Base-by-base conservation (phyloP, 2,888 invertebrate species). In the Acronicta psi region DNA sequence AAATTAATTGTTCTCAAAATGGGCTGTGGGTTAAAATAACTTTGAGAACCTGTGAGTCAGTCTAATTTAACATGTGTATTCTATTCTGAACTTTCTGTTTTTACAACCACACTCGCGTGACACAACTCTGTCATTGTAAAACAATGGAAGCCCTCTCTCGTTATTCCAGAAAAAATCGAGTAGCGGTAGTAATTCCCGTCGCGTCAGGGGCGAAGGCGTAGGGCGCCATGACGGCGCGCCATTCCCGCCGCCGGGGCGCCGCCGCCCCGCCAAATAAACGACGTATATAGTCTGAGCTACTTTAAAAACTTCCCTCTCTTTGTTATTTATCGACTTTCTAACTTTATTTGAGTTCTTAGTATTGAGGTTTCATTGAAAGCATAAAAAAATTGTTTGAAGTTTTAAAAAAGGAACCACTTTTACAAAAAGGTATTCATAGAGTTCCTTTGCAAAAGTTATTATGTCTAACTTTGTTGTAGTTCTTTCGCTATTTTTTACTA, bases 211-310 rank as follows among this genome's bases (percentile, higher is more conserved):
- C 84, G 68, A 67, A 77, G 87, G 87, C 88, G 88, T 82, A 42
- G 69, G 77, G 75, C 77, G 77, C 73, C 90, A 82, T 75, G 81
- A 73, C 86, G 90, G 59, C 90, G 89, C 88, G 88, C 60, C 89
- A 79, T 51, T 66, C 67, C 77, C 81, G 80, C 73, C 83, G 82
- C 64, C 75, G 50, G 61, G 76, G 75, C 73, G 70, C 73, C 71
- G 70, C 69, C 71, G 69, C 62, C 69, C 64, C 75, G 61, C 60
- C 75, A 77, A 73, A 75, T 71, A 77, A 71, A 75, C 75, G 58
- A 70, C 57, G 51, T 34, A 54, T 65, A 62, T 70, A 67, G 53
- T 68, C 67, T 54, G 67, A 51, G 51, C 74, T 36, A 73, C 67
- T 73, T 65, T 55, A 53, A 75, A 69, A 69, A 67, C 52, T 72